These are phyloP conservation scores for Ectemnius continuus DNA, from an alignment of 2,888 invertebrate species.

Conservation along the genomic window DNA sequence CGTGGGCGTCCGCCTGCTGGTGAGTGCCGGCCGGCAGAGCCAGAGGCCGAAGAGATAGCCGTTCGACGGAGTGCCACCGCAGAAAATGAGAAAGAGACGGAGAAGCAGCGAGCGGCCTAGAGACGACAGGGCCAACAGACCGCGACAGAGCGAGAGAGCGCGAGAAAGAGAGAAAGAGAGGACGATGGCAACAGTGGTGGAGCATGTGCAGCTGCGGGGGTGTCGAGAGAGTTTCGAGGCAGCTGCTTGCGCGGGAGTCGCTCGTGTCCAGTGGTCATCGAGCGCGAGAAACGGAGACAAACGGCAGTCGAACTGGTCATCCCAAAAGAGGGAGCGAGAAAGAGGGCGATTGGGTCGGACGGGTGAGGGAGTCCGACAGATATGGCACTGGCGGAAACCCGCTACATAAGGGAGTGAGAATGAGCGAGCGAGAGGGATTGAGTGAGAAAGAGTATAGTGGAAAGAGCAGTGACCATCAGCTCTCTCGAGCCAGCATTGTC, in stretches of 20 bases:
- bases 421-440: conserved; percentile 34
- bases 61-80: conserved; percentile 2
- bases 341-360: background rate
- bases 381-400: background rate
- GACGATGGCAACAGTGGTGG: background rate
- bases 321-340: conserved; percentile 40
- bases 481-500: conserved; percentile 52
- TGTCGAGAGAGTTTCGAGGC: conserved; percentile 53
- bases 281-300: conserved; percentile 29
- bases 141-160: conserved; percentile 1
- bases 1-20: conserved; percentile 49
- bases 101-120: conserved; percentile 24
- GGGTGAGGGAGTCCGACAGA: background rate
- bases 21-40: conserved; percentile 13
- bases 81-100: conserved; percentile 7
- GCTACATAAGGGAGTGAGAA: conserved; percentile 2
- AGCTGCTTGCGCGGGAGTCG: conserved; percentile 45
- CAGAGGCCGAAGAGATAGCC: conserved; percentile 8
- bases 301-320: conserved; percentile 12
- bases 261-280: conserved; percentile 52
- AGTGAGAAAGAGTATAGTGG: conserved; percentile 17
- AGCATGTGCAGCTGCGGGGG: conserved; percentile 52
- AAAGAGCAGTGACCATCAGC: conserved; percentile 49
- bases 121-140: conserved; percentile 24
- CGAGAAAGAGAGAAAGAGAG: conserved; percentile 14